These are phyloP conservation scores for Tyrannus savana DNA, from an alignment of 2,113 vertebrate genomes.

Conservation along the genomic window DNA sequence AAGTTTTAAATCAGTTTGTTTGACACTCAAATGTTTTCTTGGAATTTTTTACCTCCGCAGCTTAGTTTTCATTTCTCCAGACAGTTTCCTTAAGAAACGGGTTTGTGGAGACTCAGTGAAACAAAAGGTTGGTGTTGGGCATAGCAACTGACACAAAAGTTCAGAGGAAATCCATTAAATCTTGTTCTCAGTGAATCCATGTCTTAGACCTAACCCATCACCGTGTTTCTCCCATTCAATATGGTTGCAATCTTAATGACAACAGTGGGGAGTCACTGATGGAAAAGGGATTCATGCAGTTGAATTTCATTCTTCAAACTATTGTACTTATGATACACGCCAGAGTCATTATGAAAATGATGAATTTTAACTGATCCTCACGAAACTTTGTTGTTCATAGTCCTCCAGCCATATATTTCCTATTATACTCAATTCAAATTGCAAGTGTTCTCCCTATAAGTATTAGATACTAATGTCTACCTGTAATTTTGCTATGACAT, in stretches of 20 bases:
- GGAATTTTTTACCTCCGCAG: not conserved
- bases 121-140: not conserved
- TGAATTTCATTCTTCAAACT: not conserved
- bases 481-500: not conserved
- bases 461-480: not conserved
- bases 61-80: not conserved
- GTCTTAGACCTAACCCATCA: not conserved
- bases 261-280: not conserved
- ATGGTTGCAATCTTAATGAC: not conserved
- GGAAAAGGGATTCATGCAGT: not conserved
- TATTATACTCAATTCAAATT: not conserved
- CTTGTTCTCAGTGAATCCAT: fast-evolving
- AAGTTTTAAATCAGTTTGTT: not conserved
- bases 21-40: not conserved
- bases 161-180: not conserved
- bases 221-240: fast-evolving
- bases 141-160: fast-evolving
- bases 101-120: not conserved
- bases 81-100: not conserved
- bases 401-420: not conserved
- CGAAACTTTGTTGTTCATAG: not conserved
- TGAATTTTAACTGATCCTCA: not conserved
- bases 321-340: not conserved
- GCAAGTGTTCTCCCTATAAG: not conserved
- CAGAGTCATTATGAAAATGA: not conserved